Evolutionary conservation across 2,888 invertebrate species (phyloP).

Genomic region (Morinoia aosen): DNA sequence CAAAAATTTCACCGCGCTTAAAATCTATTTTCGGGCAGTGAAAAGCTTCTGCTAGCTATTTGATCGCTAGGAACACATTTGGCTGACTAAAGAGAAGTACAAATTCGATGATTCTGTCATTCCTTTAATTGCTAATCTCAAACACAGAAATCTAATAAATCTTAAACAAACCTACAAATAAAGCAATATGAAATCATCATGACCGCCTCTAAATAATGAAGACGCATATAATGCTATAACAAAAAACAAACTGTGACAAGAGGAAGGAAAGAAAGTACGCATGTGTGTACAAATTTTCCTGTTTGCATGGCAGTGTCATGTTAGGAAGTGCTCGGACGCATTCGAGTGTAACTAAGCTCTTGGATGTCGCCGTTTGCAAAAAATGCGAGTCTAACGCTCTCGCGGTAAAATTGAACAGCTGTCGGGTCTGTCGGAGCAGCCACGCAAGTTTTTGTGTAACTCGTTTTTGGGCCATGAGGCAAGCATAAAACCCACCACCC

Average conservation of each 20-base stretch:
- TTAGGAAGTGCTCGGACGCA: not conserved
- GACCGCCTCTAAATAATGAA: not conserved
- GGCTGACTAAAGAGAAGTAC: no score
- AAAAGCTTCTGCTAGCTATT: no score
- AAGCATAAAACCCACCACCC: conserved; percentile 14
- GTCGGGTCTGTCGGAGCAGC: not conserved
- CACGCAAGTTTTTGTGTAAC: conserved; percentile 33
- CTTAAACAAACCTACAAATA: no score
- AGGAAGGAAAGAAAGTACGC: not conserved
- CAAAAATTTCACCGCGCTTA: no score
- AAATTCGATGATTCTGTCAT: no score
- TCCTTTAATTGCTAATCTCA: no score
- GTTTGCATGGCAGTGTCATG: not conserved
- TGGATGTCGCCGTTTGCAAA: conserved; percentile 8
- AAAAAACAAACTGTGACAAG: not conserved
- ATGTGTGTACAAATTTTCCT: not conserved
- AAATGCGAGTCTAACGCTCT: conserved; percentile 31
- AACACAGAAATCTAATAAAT: no score
- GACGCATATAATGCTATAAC: not conserved
- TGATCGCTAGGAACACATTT: no score
- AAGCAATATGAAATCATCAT: not conserved
- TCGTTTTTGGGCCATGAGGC: conserved; percentile 22
- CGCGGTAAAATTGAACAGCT: conserved; percentile 39
- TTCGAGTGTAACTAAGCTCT: not conserved
- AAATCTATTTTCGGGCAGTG: no score